Conservation (phyloP, 1,140 invertebrate species). For the Lepidotrigona ventralis region DNA sequence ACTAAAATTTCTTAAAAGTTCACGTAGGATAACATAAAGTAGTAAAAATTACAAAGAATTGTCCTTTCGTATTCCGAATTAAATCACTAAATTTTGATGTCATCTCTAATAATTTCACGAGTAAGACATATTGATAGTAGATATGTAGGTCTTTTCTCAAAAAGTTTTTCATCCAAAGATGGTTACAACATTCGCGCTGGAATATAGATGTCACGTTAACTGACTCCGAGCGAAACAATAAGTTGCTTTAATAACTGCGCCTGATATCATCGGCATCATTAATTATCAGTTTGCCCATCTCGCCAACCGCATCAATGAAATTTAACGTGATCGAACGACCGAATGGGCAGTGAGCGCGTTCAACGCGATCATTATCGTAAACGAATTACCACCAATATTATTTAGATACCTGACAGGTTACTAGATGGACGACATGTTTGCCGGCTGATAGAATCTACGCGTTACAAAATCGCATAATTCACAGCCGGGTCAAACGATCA, state of each 20-base stretch:
- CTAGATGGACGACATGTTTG: constrained; percentile 17
- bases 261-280: constrained; percentile 42
- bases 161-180: neutral
- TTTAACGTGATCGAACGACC: constrained; percentile 27
- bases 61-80: too few species aligned
- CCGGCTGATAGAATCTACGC: constrained; percentile 18
- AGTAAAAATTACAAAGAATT: too few species aligned
- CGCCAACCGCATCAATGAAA: constrained; percentile 40
- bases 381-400: constrained; percentile 45
- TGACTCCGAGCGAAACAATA: constrained; percentile 24
- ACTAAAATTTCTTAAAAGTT: too few species aligned
- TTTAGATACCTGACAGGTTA: constrained; percentile 41
- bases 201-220: neutral
- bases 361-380: constrained; percentile 35
- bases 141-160: too few species aligned
- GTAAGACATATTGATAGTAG: too few species aligned
- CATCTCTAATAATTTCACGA: too few species aligned
- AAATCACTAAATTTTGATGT: too few species aligned
- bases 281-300: constrained; percentile 45
- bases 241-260: constrained; percentile 30
- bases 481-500: neutral
- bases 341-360: neutral
- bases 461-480: constrained; percentile 36
- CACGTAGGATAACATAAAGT: too few species aligned
- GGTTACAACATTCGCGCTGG: neutral